A percentile compares a stretch with the other conserved stretches of the same genome.
These are phyloP conservation scores for Mobula hypostoma DNA, from an alignment of 2,113 vertebrate species.

Conservation along the genomic window DNA sequence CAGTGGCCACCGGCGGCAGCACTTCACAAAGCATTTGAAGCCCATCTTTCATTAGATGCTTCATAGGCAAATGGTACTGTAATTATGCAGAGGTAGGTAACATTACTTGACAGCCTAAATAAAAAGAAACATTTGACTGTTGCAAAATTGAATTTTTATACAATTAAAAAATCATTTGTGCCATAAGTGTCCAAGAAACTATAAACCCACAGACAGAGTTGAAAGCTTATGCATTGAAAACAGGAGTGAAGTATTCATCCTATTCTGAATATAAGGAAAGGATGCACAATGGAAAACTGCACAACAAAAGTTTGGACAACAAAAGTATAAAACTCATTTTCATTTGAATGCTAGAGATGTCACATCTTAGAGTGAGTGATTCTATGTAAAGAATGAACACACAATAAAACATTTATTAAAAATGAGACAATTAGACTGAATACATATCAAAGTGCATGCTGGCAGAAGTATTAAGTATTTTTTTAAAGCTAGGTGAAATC, in stretches of 20 bases:
- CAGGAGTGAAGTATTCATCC: neutral
- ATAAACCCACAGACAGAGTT: neutral
- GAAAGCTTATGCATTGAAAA: neutral
- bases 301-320: constrained; percentile 29
- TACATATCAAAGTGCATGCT: neutral
- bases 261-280: constrained; percentile 17
- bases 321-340: constrained; percentile 33
- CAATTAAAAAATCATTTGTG: constrained; percentile 4
- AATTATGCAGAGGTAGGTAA: constrained; percentile 11
- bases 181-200: neutral
- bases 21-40: constrained; percentile 36
- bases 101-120: constrained; percentile 30
- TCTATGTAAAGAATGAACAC: neutral
- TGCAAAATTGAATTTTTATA: constrained; percentile 27
- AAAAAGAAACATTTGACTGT: constrained; percentile 26
- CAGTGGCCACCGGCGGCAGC: constrained; percentile 34
- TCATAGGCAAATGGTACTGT: constrained; percentile 34
- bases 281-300: neutral
- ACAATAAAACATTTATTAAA: neutral
- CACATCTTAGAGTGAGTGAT: neutral
- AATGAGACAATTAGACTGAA: constrained; percentile 9
- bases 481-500: neutral
- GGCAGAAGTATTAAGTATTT: neutral
- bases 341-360: constrained; percentile 4
- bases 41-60: constrained; percentile 12